These are phyloP conservation scores for Solenopsis fugax DNA, from an alignment of 1,140 invertebrate species.

Conservation along the genomic window DNA sequence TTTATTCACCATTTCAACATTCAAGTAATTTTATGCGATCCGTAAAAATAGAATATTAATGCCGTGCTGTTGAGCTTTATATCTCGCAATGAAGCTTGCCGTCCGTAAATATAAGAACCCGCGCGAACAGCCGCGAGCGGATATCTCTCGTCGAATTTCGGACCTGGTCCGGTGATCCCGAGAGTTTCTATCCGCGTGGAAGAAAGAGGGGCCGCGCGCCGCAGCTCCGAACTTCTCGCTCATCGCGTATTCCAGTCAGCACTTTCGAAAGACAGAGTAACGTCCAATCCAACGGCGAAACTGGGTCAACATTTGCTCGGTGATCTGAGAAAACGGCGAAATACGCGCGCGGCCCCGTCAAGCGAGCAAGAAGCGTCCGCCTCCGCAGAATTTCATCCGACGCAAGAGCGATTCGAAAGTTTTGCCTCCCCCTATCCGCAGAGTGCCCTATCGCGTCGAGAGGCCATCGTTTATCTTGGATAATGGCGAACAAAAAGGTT, in stretches of 20 bases:
- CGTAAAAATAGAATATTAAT: background rate
- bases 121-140: slow-evolving; percentile 11
- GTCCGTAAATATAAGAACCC: slow-evolving; percentile 25
- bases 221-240: slow-evolving; percentile 65
- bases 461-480: slow-evolving; percentile 51
- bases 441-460: slow-evolving; percentile 42
- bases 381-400: slow-evolving; percentile 54
- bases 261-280: slow-evolving; percentile 74
- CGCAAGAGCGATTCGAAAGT: slow-evolving; percentile 63
- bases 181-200: slow-evolving; percentile 20
- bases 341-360: slow-evolving; percentile 63
- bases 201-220: slow-evolving; percentile 23
- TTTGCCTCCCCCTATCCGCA: slow-evolving; percentile 16
- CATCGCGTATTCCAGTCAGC: slow-evolving; percentile 75
- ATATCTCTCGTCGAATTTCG: slow-evolving; percentile 40
- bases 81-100: slow-evolving; percentile 11
- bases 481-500: slow-evolving; percentile 55
- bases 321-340: slow-evolving; percentile 76
- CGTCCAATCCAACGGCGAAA: slow-evolving; percentile 71
- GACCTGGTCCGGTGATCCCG: slow-evolving; percentile 14
- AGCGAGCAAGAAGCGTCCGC: slow-evolving; percentile 59
- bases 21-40: background rate
- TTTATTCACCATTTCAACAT: background rate
- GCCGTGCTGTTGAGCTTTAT: background rate
- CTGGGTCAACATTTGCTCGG: slow-evolving; percentile 74